A percentile compares a stretch with the other conserved stretches of the same genome.
phyloP scores from a whole-genome alignment of 1,140 invertebrate genomes.

The Heterodera carotae region DNA sequence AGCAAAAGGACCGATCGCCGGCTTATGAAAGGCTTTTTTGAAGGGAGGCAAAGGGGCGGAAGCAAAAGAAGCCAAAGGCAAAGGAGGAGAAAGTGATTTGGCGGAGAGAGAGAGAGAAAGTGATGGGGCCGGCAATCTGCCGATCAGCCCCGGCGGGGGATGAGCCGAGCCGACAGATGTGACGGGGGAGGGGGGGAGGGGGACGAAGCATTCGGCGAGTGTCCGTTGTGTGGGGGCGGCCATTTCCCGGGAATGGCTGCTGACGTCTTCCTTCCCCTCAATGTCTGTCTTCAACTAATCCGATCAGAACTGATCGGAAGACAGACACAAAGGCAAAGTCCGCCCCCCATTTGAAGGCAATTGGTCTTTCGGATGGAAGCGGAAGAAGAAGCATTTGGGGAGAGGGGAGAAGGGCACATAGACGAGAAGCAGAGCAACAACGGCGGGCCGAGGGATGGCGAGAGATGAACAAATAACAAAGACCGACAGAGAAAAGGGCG shows the following conservation, averaged over 20 bases:
- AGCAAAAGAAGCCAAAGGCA: too few relatives aligned
- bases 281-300: too few relatives aligned
- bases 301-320: not conserved
- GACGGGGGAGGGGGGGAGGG: not conserved
- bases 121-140: not conserved
- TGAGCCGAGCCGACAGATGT: conserved; percentile 1
- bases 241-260: conserved; percentile 11
- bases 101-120: not conserved
- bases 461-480: too few relatives aligned
- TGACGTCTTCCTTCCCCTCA: not conserved
- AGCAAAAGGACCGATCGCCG: not conserved
- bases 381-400: not conserved
- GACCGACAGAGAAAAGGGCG: not conserved
- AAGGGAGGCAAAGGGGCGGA: not conserved
- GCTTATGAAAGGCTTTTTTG: not conserved
- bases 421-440: too few relatives aligned
- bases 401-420: not conserved
- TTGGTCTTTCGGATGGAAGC: not conserved
- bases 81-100: not conserved
- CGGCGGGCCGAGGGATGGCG: too few relatives aligned
- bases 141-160: not conserved
- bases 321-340: not conserved
- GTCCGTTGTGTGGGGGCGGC: conserved; percentile 12
- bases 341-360: not conserved
- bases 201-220: not conserved